Evolutionary conservation across 2,888 invertebrate species (phyloP).

Genomic region (Tortricodes alternella): DNA sequence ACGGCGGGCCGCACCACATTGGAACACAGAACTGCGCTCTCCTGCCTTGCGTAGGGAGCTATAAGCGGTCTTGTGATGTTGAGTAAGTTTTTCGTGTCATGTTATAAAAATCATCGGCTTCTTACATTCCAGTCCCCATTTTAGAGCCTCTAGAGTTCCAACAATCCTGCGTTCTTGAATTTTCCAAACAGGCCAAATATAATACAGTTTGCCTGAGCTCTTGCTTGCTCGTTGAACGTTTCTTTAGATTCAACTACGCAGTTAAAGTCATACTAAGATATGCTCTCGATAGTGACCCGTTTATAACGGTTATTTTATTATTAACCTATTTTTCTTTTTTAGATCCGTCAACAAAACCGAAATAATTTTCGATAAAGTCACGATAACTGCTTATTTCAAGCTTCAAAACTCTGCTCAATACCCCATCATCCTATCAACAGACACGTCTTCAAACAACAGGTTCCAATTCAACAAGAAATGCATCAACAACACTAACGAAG

Average conservation of each 20-base stretch:
- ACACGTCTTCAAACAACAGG: constrained; percentile 38
- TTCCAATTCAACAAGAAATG: constrained; percentile 42
- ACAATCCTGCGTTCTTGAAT: too few species aligned
- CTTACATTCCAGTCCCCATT: too few species aligned
- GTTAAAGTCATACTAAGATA: too few species aligned
- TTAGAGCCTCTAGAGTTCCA: too few species aligned
- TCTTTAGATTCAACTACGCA: too few species aligned
- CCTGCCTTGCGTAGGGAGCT: constrained; percentile 51
- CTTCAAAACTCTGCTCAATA: constrained; percentile 46
- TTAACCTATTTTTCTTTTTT: constrained; percentile 33
- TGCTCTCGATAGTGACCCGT: too few species aligned
- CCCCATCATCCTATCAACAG: constrained; percentile 52
- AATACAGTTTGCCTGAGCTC: too few species aligned
- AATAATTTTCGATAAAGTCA: constrained; percentile 52
- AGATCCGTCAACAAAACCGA: constrained; percentile 53
- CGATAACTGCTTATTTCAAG: constrained; percentile 55
- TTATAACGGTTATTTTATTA: too few species aligned
- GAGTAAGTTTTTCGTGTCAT: constrained; percentile 53
- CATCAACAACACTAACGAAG: constrained; percentile 39
- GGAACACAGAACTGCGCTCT: constrained; percentile 56
- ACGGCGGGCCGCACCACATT: constrained; percentile 43
- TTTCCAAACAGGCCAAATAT: too few species aligned
- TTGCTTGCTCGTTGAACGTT: too few species aligned
- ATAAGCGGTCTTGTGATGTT: constrained; percentile 49
- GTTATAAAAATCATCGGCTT: too few species aligned